Percentiles rank a stretch among this genome's conserved stretches.
Evolutionary conservation across 30 jellyfish, hydroid and myxozoan species (phyloP).

Genomic region (Aurelia aurita complex sp. Pacific): DNA sequence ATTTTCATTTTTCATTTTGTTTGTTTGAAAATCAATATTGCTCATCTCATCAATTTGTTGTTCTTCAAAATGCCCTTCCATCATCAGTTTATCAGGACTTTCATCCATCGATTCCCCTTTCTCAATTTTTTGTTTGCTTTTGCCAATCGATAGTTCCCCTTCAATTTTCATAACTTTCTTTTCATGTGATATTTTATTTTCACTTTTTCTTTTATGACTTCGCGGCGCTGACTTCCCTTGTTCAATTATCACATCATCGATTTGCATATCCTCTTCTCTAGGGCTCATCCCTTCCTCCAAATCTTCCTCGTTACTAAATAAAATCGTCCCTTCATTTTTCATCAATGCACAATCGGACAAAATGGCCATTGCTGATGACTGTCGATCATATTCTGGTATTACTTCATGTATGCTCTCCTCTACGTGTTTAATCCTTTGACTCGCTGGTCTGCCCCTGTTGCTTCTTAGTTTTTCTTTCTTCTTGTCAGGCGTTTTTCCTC

Average conservation of each 20-base stretch:
- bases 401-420: neutral
- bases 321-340: constrained; percentile 11
- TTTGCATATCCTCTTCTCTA: neutral
- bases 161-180: constrained; percentile 24
- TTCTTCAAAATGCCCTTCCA: constrained; percentile 11
- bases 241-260: constrained; percentile 3
- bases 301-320: neutral
- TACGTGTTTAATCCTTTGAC: neutral
- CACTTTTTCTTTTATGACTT: constrained; percentile 15
- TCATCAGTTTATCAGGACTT: neutral
- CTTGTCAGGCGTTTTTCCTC: constrained; percentile 25
- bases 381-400: constrained; percentile 11
- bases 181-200: neutral
- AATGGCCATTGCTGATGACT: constrained; percentile 46
- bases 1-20: constrained; percentile 18
- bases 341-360: constrained; percentile 34
- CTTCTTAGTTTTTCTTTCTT: constrained; percentile 17
- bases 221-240: neutral
- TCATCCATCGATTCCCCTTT: neutral
- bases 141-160: neutral
- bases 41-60: neutral
- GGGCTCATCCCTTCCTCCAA: constrained; percentile 24
- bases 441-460: constrained; percentile 17
- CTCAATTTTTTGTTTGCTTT: too few species aligned
- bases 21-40: neutral